Conservation (phyloP, 2,888 invertebrate species). For the Latrodectus hesperus region DNA sequence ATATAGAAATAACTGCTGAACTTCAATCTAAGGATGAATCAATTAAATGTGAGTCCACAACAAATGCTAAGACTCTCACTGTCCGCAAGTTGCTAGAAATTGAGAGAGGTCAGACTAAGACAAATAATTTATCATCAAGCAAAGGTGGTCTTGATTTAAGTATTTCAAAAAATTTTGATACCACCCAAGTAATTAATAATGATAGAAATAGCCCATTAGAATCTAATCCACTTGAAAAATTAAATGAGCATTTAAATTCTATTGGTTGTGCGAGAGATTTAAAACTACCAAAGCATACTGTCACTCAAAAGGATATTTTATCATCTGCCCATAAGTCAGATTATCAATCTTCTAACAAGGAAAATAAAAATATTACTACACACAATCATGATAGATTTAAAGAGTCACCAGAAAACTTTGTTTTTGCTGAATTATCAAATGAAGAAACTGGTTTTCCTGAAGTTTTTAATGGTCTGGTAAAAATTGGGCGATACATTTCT, state of each 20-base stretch:
- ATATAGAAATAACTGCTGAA: neutral
- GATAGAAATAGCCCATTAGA: neutral
- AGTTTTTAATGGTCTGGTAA: constrained; percentile 61
- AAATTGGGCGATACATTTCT: constrained; percentile 67
- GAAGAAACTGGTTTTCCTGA: constrained; percentile 70
- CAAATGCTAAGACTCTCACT: neutral
- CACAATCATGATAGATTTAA: constrained; percentile 17
- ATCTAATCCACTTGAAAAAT: constrained; percentile 30
- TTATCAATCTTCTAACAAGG: constrained; percentile 20
- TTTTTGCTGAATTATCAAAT: constrained; percentile 53
- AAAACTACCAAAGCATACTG: neutral
- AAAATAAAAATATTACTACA: constrained; percentile 22
- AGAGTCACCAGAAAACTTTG: constrained; percentile 43
- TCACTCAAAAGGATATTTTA: neutral
- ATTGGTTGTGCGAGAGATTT: constrained; percentile 21
- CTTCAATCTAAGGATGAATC: neutral
- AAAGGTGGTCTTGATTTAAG: neutral
- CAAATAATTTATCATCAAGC: neutral
- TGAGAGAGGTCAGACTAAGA: neutral
- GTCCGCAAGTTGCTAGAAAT: no score
- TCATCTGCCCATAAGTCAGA: neutral
- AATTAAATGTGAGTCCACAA: neutral
- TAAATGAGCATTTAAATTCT: constrained; percentile 49
- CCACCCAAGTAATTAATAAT: neutral
- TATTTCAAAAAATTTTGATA: neutral